Percentiles rank a stretch among this genome's conserved stretches.
Conservation (phyloP, 2,113 vertebrate species). For the Nymphicus hollandicus region DNA sequence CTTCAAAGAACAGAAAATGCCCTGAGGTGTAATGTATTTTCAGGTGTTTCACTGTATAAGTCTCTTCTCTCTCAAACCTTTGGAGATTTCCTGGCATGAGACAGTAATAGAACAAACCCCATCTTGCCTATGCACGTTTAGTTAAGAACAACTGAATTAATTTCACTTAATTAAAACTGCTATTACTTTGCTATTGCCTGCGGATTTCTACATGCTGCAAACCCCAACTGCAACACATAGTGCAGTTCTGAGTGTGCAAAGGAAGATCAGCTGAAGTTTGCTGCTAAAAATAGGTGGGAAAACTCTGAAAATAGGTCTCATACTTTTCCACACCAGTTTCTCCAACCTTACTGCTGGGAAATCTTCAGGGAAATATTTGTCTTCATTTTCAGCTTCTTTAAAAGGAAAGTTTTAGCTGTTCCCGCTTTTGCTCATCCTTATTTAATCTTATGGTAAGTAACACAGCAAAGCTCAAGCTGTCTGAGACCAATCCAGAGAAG, state of each 20-base stretch:
- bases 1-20: neutral
- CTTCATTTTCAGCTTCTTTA: neutral
- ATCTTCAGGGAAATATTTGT: conserved; percentile 4
- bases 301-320: neutral
- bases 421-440: neutral
- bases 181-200: neutral
- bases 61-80: neutral
- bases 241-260: neutral
- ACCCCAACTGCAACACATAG: neutral
- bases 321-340: neutral
- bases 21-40: neutral
- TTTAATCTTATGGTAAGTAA: neutral
- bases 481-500: neutral
- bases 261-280: neutral
- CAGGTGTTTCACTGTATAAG: neutral
- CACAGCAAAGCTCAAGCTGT: neutral
- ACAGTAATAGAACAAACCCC: neutral
- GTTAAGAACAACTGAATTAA: conserved; percentile 30
- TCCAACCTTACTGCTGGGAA: neutral
- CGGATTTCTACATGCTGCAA: neutral
- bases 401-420: conserved; percentile 7
- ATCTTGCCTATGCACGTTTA: neutral
- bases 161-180: neutral
- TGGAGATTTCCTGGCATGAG: conserved; percentile 9
- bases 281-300: neutral